Evolutionary conservation across 2,113 vertebrate genomes (phyloP), one percentile per base, ranked within the genome.

Genomic region (Macroglossus sobrinus): DNA sequence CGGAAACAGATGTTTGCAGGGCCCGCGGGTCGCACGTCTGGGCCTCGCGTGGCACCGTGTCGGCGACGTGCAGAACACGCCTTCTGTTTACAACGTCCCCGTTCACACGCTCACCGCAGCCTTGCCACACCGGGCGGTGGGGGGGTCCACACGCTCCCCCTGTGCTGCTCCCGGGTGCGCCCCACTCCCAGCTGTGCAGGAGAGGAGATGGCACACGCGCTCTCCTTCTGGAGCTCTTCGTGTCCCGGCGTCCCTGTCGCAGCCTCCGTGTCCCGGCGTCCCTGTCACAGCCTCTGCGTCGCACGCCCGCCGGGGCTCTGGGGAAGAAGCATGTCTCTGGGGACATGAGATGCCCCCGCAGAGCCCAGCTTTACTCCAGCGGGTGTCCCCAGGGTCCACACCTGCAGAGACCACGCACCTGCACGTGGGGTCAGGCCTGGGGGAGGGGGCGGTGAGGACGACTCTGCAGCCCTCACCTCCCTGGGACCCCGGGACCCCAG

Each of bases 241-340:
- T 47, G 45, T 47, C 1, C 4, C 0, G 2, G 40, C 68, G 64
- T 5, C 45, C 1, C 0, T 47, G 82, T 33, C n/a, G 38, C 53
- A 40, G n/a, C 0, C 12, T 91, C 12, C n/a, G 7, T 4, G 35
- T 63, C 24, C 4, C 0, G 2, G 40, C 68, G 64, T 5, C 45
- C 1, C 0, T 47, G 82, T 33, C n/a, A 43, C 53, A 40, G n/a
- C 0, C 12, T 91, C 12, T 78, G 50, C 28, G 38, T 30, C n/a
- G 19, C 75, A 7, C 55, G 85, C 78, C 64, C n/a, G n/a, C n/a
- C n/a, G n/a, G 0, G 30, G 21, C 28, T 14, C 43, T 69, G 21
- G 18, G 5, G 35, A 13, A 63, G 3, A 55, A 55, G 13, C 33
- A 19, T 59, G 0, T 40, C 92, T 95, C 87, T 79, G 0, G 5